Base-by-base conservation (phyloP, 2,113 vertebrate species). In the Triplophysa rosa region DNA sequence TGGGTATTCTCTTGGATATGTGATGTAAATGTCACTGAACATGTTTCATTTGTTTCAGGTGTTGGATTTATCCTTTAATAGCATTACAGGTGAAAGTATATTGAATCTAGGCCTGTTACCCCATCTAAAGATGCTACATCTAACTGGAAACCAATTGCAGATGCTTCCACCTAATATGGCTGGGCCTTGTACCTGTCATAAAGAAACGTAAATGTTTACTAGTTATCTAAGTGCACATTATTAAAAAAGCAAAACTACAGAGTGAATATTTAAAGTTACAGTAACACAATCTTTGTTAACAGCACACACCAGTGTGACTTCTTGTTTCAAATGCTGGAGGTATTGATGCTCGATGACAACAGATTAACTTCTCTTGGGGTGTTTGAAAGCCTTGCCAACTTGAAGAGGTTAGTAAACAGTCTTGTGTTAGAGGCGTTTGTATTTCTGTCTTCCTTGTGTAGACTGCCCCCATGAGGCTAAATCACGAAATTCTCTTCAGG, bases 51-150 rank as follows among this genome's bases (percentile, higher is more conserved):
- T 63, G 16, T 49, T 16, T 16, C 82, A 96, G 95, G 87, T 92
- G 75, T 86, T 98, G 90, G 92, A 97, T 87, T 90, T 98, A 77
- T 95, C 95, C 70, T 96, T 93, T 86, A 97, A 97, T 85, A 90
- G 78, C 67, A 82, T 96, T 80, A 91, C 88, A 29, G 80, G 86
- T 1, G 89, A 92, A 64, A 91, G 87, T 58, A 54, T 96, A 45
- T 69, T 85, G 81, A 84, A 86, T 0, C 61, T 96, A 62, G 89
- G 95, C 67, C 65, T 82, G 37, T 88, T 97, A 59, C 87, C 93
- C 8, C 84, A n/a, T 49, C 92, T 98, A 47, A 93, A 93, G 82
- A 89, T 93, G 21, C 93, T 97, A 86, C 88, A 90, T 72, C 91
- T 98, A 67, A 94, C 92, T 0, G 94, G 93, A 86, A 96, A 95